A percentile compares a stretch with the other conserved stretches of the same genome.
These are phyloP conservation scores for Gandaritis pyraliata DNA, from an alignment of 2,888 invertebrate genomes.

Conservation along the genomic window DNA sequence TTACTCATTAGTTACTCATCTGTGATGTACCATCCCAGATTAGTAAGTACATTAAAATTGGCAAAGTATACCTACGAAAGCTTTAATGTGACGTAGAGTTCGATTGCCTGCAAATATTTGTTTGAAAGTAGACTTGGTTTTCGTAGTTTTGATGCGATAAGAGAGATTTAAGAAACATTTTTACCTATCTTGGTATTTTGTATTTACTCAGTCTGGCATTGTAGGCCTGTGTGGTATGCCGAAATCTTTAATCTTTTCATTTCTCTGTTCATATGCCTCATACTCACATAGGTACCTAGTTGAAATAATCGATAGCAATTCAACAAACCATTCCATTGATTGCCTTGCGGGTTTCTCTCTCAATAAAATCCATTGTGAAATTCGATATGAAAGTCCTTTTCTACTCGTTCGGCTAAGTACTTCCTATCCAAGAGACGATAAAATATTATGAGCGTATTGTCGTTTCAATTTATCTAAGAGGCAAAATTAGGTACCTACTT, in stretches of 20 bases:
- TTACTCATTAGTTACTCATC: neutral
- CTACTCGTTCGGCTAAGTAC: constrained; percentile 36
- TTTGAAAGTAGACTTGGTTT: too few relatives aligned
- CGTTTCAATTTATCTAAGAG: constrained; percentile 27
- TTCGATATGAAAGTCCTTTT: constrained; percentile 59
- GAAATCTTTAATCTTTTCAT: constrained; percentile 10
- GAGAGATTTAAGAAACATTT: too few relatives aligned
- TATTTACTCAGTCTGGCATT: too few relatives aligned
- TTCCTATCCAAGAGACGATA: constrained; percentile 29
- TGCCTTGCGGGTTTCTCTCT: constrained; percentile 49
- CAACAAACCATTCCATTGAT: constrained; percentile 30
- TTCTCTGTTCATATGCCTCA: neutral
- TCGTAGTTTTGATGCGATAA: too few relatives aligned
- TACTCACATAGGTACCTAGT: constrained; percentile 7
- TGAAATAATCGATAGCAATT: constrained; percentile 19
- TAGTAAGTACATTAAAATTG: too few relatives aligned
- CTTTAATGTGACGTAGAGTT: too few relatives aligned
- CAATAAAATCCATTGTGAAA: constrained; percentile 47
- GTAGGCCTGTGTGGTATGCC: too few relatives aligned
- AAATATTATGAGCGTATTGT: constrained; percentile 36
- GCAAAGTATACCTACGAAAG: too few relatives aligned
- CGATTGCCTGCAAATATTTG: too few relatives aligned
- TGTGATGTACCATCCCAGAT: too few relatives aligned
- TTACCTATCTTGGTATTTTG: too few relatives aligned
- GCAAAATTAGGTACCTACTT: constrained; percentile 3